Evolutionary conservation across 2,113 vertebrate genomes (phyloP).

Genomic region (Hydropotes inermis): DNA sequence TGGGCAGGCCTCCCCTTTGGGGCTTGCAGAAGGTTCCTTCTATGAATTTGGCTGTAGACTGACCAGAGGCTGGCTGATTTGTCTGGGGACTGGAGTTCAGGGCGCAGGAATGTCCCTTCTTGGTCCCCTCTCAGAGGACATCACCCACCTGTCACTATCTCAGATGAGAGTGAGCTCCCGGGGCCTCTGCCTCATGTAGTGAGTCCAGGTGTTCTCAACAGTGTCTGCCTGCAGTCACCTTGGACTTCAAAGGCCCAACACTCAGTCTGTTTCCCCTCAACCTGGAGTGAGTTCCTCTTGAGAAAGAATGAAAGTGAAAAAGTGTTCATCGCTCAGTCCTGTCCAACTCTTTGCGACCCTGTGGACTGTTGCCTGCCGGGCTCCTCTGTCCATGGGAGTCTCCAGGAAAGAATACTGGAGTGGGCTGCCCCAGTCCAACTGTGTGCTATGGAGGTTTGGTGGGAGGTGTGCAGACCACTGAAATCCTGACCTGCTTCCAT

Average conservation of each 20-base stretch:
- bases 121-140: background rate
- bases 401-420: background rate
- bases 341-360: background rate
- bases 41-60: background rate
- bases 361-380: background rate
- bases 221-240: background rate
- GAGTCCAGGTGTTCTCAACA: background rate
- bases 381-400: background rate
- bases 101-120: background rate
- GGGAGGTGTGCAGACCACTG: background rate
- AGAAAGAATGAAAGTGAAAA: background rate
- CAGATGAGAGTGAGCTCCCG: background rate
- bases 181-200: background rate
- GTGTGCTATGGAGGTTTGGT: background rate
- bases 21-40: background rate
- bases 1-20: rapidly evolving
- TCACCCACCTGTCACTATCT: background rate
- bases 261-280: background rate
- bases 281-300: background rate
- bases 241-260: background rate
- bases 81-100: background rate
- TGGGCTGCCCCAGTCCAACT: background rate
- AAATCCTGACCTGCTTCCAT: background rate
- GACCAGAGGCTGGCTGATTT: background rate
- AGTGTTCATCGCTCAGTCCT: background rate